Evolutionary conservation across 2,113 vertebrate species (phyloP), one percentile per base, ranked within the genome.

Genomic region (Hemiprocne comata): DNA sequence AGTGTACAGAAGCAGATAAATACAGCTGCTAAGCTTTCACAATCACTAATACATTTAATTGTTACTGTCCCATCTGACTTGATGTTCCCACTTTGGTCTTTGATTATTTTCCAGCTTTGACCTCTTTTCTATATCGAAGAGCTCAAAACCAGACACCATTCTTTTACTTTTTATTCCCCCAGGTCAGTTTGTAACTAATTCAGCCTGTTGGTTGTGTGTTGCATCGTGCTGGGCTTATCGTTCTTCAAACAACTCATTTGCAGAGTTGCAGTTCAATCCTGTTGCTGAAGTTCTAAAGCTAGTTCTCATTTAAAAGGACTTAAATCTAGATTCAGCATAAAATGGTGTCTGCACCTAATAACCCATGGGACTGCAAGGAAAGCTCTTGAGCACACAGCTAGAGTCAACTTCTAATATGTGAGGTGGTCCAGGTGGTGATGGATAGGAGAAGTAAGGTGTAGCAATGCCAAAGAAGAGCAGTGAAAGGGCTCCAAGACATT

Each of bases 51-150:
- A 6, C 8, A 13, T 75, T 72, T 86, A 79, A 85, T 90, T 82
- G 42, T 87, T 93, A 48, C 62, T 62, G 54, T 83, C 54, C 48
- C 58, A 46, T 89, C 44, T 93, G 62, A 83, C 36, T 87, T 65
- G 20, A 50, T 46, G 34, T 57, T 94, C 40, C 48, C 40, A 62
- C 42, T 81, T 89, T 50, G 50, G 66, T 87, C 66, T 79, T 40
- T 57, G 70, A 29, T 83, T 88, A 38, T 65, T 62, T 80, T 67
- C 46, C 18, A 81, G 54, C 38, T 83, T 91, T 86, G 79, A 71
- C 89, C 93, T 84, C 84, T 93, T 94, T 97, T 93, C 70, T 60
- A 13, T 87, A 94, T 88, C 84, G 96, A 96, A 97, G 94, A 73
- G 20, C 50, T 95, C 77, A 73, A 90, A 92, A 92, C 0, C 55